These are phyloP conservation scores for Trypoxylus dichotomus DNA, from an alignment of 1,140 invertebrate species.

Conservation along the genomic window DNA sequence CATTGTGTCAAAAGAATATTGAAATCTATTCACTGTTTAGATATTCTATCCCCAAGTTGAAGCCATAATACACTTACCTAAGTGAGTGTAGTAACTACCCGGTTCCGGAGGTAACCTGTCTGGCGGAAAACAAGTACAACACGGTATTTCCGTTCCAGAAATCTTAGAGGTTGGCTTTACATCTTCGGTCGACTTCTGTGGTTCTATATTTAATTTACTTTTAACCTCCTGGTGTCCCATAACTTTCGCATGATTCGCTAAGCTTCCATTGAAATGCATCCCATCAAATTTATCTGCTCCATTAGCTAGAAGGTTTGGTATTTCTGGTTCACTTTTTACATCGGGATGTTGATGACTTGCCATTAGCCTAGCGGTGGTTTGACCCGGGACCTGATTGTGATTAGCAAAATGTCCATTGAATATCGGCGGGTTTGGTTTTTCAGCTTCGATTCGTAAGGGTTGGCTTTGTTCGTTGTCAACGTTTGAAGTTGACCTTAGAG, in stretches of 20 bases:
- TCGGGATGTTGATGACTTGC: background rate
- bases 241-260: constrained; percentile 37
- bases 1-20: too few relatives aligned
- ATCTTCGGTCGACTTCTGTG: background rate
- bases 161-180: constrained; percentile 40
- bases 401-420: background rate
- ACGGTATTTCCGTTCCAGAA: constrained; percentile 73
- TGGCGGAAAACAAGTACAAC: constrained; percentile 80
- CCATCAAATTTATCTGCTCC: background rate
- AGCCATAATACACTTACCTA: constrained; percentile 59
- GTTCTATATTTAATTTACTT: background rate
- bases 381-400: background rate
- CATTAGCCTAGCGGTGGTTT: background rate
- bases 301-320: background rate
- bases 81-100: constrained; percentile 83
- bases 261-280: background rate
- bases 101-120: constrained; percentile 83
- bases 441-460: background rate
- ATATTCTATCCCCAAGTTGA: too few relatives aligned
- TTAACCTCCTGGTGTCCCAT: background rate
- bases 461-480: background rate
- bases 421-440: background rate
- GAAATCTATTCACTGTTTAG: too few relatives aligned
- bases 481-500: background rate
- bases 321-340: background rate